Conservation (phyloP, 2,888 invertebrate genomes). For the Spilosoma lubricipeda region DNA sequence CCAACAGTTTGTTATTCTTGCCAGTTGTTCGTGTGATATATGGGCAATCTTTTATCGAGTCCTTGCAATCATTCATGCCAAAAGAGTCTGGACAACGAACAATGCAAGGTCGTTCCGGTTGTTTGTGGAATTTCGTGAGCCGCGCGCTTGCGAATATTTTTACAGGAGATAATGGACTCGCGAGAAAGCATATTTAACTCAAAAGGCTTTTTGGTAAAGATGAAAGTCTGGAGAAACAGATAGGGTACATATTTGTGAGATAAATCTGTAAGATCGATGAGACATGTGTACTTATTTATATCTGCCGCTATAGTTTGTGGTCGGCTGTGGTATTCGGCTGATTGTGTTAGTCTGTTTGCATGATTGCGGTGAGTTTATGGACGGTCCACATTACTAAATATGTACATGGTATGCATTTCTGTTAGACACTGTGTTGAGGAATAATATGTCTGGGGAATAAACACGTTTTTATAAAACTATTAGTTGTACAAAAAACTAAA, state of each 20-base stretch:
- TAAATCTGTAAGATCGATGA: constrained; percentile 67
- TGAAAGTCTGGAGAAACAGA: constrained; percentile 61
- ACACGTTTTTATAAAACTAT: constrained; percentile 11
- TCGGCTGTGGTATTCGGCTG: constrained; percentile 72
- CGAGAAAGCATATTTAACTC: constrained; percentile 33
- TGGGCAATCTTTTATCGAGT: constrained; percentile 50
- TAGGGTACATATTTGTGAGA: constrained; percentile 65
- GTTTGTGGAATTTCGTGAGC: constrained; percentile 59
- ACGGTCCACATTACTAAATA: constrained; percentile 54
- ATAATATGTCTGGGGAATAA: neutral
- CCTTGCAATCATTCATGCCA: constrained; percentile 56
- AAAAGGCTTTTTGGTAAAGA: constrained; percentile 41
- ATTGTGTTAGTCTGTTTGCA: constrained; percentile 75
- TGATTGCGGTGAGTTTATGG: constrained; percentile 61
- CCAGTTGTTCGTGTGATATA: constrained; percentile 37
- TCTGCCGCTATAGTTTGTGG: constrained; percentile 66
- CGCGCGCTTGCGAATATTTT: constrained; percentile 46
- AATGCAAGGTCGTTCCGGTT: constrained; percentile 72
- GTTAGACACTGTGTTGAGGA: constrained; percentile 19
- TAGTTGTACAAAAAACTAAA: constrained; percentile 15
- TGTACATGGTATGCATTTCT: constrained; percentile 49
- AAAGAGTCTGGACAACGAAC: constrained; percentile 59
- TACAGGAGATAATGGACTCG: constrained; percentile 28
- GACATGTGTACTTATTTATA: constrained; percentile 73
- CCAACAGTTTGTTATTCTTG: constrained; percentile 25